These are phyloP conservation scores for Cheilosia impressa DNA, from an alignment of 2,888 invertebrate genomes.

Conservation along the genomic window DNA sequence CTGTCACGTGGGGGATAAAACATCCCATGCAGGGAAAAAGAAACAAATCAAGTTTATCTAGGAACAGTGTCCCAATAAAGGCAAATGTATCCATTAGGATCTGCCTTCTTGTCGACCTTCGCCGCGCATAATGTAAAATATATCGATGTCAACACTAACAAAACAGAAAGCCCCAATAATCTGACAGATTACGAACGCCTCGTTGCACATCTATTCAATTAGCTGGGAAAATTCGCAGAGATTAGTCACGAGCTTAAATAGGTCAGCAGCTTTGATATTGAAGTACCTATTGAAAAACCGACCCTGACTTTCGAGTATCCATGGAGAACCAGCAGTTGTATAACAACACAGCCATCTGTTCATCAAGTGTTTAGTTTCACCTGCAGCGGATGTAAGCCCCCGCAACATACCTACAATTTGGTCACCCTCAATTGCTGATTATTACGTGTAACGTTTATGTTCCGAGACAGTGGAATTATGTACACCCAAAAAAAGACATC, in stretches of 20 bases:
- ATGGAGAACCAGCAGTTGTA: not conserved
- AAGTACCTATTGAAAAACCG: no score
- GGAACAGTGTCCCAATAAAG: not conserved
- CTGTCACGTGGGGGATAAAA: not conserved
- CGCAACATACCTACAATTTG: conserved; percentile 19
- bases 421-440: conserved; percentile 43
- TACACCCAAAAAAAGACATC: not conserved
- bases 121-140: not conserved
- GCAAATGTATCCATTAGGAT: not conserved
- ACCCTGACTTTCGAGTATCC: not conserved
- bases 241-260: not conserved
- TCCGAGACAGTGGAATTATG: not conserved
- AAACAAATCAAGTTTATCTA: not conserved
- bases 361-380: not conserved
- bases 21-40: not conserved
- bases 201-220: not conserved
- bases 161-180: not conserved
- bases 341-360: not conserved
- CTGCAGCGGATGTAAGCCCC: conserved; percentile 64
- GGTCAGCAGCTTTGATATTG: not conserved
- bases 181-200: not conserved
- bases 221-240: not conserved
- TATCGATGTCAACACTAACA: not conserved
- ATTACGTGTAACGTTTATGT: conserved; percentile 31
- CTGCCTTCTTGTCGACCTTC: not conserved